Evolutionary conservation across 2,797 vertebrate species (phyloP).

Genomic region (Xyrichtys novacula): DNA sequence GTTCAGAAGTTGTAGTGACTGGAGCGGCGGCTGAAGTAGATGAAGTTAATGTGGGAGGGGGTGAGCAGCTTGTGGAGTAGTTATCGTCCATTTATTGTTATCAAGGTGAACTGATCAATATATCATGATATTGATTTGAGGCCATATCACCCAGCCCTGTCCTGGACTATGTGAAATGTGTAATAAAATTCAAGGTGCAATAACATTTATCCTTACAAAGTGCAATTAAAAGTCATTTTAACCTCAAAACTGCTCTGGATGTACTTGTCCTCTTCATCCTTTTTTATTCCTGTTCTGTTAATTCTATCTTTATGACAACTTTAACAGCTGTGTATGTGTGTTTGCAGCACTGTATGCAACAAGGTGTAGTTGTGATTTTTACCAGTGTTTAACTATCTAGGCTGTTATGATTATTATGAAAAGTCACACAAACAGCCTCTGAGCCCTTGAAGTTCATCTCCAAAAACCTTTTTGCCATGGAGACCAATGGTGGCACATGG

Average conservation of each 20-base stretch:
- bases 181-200: neutral
- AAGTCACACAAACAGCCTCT: neutral
- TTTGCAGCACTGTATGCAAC: neutral
- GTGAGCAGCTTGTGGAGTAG: no score
- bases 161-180: no score
- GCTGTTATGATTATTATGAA: neutral
- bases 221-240: neutral
- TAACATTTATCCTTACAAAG: neutral
- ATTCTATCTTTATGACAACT: no score
- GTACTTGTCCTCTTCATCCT: neutral
- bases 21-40: no score
- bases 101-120: no score
- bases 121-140: no score
- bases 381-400: neutral
- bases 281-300: neutral
- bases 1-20: no score
- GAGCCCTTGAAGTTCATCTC: conserved; percentile 3
- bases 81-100: no score
- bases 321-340: neutral
- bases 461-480: conserved; percentile 22
- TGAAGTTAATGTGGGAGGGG: no score
- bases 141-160: no score
- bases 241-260: neutral
- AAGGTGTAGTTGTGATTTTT: neutral
- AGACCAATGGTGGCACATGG: conserved; percentile 10